Evolutionary conservation across 2,888 invertebrate species (phyloP).

Genomic region (Alloscopus bannaensis): DNA sequence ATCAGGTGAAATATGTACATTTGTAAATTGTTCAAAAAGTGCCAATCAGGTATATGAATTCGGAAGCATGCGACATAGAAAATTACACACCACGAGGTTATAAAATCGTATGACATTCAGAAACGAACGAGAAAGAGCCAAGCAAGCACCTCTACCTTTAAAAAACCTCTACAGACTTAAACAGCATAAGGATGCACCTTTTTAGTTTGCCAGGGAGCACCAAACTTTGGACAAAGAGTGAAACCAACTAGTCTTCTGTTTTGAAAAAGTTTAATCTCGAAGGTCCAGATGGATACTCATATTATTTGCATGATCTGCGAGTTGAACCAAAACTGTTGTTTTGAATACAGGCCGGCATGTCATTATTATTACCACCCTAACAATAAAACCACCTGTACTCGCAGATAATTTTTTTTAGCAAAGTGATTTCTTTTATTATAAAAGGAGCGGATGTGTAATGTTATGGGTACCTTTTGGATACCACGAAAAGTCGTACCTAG

Average conservation of each 20-base stretch:
- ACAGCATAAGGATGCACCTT: constrained; percentile 10
- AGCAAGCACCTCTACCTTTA: background rate
- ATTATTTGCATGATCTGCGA: constrained; percentile 43
- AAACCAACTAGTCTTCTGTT: constrained; percentile 35
- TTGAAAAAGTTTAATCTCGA: constrained; percentile 55
- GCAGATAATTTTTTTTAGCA: no score
- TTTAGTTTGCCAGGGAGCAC: constrained; percentile 25
- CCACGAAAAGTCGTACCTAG: constrained; percentile 27
- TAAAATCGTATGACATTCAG: no score
- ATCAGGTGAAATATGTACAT: background rate
- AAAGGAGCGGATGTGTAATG: constrained; percentile 36
- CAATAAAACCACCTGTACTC: no score
- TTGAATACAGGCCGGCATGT: constrained; percentile 30
- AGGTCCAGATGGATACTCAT: constrained; percentile 32
- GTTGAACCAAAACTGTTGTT: constrained; percentile 34
- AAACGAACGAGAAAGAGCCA: background rate
- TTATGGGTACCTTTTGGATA: constrained; percentile 41
- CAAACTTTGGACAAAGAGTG: constrained; percentile 26
- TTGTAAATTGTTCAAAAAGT: background rate
- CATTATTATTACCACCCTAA: no score
- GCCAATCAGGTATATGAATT: background rate
- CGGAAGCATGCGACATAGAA: no score
- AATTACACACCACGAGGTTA: no score
- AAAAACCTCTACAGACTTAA: constrained; percentile 16
- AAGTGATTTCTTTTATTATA: constrained; percentile 2